These are phyloP conservation scores for Eledona agricola DNA, from an alignment of 2,888 invertebrate species.

Conservation along the genomic window DNA sequence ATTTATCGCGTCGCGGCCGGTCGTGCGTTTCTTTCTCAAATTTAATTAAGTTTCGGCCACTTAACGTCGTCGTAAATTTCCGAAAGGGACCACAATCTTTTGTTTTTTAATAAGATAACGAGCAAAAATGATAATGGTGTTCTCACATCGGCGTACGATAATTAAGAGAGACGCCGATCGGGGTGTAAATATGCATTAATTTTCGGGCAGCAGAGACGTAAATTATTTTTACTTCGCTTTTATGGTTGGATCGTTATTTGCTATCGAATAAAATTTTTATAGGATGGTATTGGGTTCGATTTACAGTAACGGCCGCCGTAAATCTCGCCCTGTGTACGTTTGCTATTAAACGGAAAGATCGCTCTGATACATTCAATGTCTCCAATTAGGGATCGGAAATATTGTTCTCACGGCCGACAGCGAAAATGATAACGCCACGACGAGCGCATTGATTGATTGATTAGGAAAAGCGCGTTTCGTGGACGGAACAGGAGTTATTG, in stretches of 20 bases:
- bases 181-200: conserved; percentile 16
- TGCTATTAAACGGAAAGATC: conserved; percentile 33
- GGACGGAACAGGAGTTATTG: conserved; percentile 14
- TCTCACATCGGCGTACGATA: conserved; percentile 3
- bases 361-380: conserved; percentile 28
- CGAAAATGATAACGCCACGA: conserved; percentile 25
- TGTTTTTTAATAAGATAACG: conserved; percentile 34
- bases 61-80: conserved; percentile 40
- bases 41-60: conserved; percentile 40
- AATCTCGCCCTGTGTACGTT: conserved; percentile 13
- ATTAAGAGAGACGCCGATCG: conserved; percentile 15
- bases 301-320: conserved; percentile 13
- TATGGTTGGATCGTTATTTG: conserved; percentile 3
- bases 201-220: conserved; percentile 5
- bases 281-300: conserved; percentile 3
- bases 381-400: conserved; percentile 29
- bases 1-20: conserved; percentile 11
- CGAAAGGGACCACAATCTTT: conserved; percentile 32
- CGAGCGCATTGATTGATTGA: conserved; percentile 32
- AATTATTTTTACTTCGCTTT: conserved; percentile 13
- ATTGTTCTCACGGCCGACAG: conserved; percentile 37
- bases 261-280: conserved; percentile 17
- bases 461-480: conserved; percentile 25
- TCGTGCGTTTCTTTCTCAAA: conserved; percentile 31
- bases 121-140: conserved; percentile 15